Base-by-base conservation (phyloP, 64 coral and sea anemone genomes). In the Acropora yongei region DNA sequence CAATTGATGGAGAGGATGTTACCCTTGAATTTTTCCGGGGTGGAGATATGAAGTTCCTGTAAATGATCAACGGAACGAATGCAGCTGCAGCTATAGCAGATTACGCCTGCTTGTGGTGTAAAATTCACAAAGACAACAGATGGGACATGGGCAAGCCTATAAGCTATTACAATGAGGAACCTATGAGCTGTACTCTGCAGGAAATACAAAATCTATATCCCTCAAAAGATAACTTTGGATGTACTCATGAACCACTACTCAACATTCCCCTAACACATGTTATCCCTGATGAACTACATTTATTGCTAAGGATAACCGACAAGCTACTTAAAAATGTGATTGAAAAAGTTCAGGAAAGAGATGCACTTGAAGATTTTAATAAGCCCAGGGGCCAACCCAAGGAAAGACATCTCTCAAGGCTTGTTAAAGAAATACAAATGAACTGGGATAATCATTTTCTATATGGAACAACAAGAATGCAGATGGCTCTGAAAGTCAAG, bases 1-100 rank as follows among this genome's bases (percentile, higher is more conserved):
- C 49, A 9, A 47, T 87, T 74, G 69, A 75, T 74, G 84, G 84
- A 8, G 75, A 87, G 50, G 6, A 47, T 48, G 44, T 78, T 4
- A 0, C 3, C 46, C 46, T 78, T 47, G 43, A 87, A 87, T 39
- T 87, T 19, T 87, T 49, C 57, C 84, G 57, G 72, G 30, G 86
- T 76, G 86, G 72, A 88, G 68, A 88, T 39, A 57, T 76, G 16
- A 88, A 88, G 57, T 75, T 88, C 47, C 49, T 88, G 17, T 57
- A 55, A 18, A 88, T 88, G 72, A 72, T 76, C 13, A 74, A 47
- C n/a, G 71, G 30, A 2, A 6, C 49, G 18, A 87, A 68, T 69
- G 84, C 43, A 17, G 84, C 61, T 41, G 74, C 60, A 9, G 49
- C 65, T 72, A n/a, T n/a, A n/a, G n/a, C n/a, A n/a, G 45, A 45